These are phyloP conservation scores for Entomyzon cyanotis DNA, from an alignment of 2,113 vertebrate genomes.

Conservation along the genomic window DNA sequence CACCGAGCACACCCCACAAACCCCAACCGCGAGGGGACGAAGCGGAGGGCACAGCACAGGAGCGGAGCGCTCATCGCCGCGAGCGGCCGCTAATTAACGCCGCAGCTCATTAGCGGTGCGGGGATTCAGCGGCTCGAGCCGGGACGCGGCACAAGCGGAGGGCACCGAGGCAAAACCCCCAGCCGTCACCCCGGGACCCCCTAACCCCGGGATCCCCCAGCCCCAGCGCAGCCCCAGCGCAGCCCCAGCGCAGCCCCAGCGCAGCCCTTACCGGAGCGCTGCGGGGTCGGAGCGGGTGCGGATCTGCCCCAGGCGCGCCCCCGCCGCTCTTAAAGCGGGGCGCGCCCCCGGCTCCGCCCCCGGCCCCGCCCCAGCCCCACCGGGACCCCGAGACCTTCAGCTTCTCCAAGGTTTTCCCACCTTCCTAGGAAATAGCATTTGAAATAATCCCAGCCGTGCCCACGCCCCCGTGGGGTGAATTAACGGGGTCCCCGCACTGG, in stretches of 20 bases:
- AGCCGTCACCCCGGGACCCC: not conserved
- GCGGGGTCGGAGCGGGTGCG: not conserved
- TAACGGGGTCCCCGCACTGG: rapidly evolving
- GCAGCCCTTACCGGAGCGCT: not conserved
- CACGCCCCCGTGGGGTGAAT: rapidly evolving
- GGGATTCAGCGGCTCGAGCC: not conserved
- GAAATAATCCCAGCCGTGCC: not conserved
- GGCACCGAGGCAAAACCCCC: not conserved
- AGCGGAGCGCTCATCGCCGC: not conserved
- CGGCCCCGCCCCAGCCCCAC: not conserved
- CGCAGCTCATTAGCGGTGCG: not conserved
- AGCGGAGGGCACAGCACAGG: rapidly evolving
- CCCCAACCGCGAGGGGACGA: rapidly evolving
- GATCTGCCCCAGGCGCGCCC: not conserved
- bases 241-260: not conserved
- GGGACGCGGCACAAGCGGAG: not conserved
- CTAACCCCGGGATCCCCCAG: not conserved
- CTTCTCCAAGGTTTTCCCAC: not conserved
- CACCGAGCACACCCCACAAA: rapidly evolving
- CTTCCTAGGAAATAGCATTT: rapidly evolving
- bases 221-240: not conserved
- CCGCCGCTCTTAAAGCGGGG: not conserved
- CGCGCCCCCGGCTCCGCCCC: not conserved
- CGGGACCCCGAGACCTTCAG: not conserved
- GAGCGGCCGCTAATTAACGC: not conserved